Evolutionary conservation across 2,113 vertebrate species (phyloP).

Genomic region (Sciurus niger): DNA sequence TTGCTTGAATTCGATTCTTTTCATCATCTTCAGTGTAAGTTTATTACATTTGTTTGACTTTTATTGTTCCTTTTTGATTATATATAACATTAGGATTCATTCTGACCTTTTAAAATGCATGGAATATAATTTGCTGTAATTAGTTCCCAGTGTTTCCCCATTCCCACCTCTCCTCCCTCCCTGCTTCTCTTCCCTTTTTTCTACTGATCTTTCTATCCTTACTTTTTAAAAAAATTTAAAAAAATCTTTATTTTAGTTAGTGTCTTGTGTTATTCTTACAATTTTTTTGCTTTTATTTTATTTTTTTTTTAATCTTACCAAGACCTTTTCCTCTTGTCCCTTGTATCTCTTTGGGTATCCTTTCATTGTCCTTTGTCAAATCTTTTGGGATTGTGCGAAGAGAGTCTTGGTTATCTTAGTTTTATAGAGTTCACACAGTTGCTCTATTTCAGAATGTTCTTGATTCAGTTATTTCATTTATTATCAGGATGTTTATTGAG

Average conservation of each 20-base stretch:
- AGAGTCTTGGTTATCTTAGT: not conserved
- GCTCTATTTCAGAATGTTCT: not conserved
- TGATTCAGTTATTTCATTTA: not conserved
- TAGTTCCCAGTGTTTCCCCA: no score
- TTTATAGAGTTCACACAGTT: not conserved
- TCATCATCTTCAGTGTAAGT: no score
- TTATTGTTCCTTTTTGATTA: no score
- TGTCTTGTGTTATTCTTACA: not conserved
- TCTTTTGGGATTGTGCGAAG: not conserved
- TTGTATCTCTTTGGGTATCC: not conserved
- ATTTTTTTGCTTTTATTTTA: not conserved
- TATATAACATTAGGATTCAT: no score
- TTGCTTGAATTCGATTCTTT: conserved; percentile 16
- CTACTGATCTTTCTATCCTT: no score
- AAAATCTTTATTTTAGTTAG: no score
- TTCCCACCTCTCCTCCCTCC: no score
- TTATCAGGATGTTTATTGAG: not conserved
- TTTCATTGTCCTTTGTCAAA: not conserved
- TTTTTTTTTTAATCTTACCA: not conserved
- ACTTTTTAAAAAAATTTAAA: no score
- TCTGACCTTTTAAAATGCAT: no score
- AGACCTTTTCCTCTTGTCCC: not conserved
- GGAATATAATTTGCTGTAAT: no score
- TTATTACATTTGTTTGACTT: no score
- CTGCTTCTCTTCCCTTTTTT: no score